These are phyloP conservation scores for Nasonia longicornis DNA, from an alignment of 1,140 invertebrate species.

Conservation along the genomic window DNA sequence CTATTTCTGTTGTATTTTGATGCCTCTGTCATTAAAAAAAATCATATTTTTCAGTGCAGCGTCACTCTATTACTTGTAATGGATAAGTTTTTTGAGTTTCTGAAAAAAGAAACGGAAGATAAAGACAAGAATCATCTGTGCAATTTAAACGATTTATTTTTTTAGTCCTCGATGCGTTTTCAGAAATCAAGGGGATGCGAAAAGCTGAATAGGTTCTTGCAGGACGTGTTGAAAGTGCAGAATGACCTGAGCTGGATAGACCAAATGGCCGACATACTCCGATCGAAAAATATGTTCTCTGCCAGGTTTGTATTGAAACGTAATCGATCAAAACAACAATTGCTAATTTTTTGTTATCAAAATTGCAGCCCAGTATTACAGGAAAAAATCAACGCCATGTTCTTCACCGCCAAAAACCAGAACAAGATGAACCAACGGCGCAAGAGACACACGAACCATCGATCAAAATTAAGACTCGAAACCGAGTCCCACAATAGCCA, in stretches of 20 bases:
- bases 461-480: background rate
- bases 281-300: background rate
- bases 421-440: background rate
- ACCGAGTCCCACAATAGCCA: background rate
- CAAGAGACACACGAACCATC: background rate
- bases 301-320: background rate
- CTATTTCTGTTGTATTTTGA: background rate
- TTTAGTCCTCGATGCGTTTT: background rate
- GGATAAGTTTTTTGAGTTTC: no score
- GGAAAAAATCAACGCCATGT: slow-evolving; percentile 22
- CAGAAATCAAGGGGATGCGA: background rate
- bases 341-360: background rate
- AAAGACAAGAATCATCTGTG: no score
- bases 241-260: slow-evolving; percentile 59
- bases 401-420: background rate
- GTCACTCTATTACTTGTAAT: no score
- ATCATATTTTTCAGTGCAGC: no score
- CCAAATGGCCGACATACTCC: slow-evolving; percentile 42
- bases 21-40: background rate
- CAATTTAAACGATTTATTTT: background rate
- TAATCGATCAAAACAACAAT: background rate
- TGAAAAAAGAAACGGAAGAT: background rate
- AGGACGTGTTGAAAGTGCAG: slow-evolving; percentile 52
- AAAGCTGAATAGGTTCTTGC: slow-evolving; percentile 51
- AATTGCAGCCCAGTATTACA: background rate